phyloP scores from a whole-genome alignment of 2,888 invertebrate genomes.

The Tetragonisca angustula region DNA sequence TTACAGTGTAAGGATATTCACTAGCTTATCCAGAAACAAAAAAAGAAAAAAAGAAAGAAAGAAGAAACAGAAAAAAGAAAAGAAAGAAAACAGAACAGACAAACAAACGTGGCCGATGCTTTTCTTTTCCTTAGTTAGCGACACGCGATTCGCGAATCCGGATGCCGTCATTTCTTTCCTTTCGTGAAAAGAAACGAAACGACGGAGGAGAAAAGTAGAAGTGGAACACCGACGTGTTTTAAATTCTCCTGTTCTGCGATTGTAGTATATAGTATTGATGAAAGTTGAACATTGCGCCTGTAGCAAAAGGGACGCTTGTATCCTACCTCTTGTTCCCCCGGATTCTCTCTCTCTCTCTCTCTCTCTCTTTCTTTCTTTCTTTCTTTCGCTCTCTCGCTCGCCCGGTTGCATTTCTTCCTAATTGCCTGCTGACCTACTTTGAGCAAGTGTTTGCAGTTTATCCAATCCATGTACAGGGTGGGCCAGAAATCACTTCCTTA shows the following conservation, averaged over 20 bases:
- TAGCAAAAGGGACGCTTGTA: neutral
- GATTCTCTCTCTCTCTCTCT: constrained; percentile 10
- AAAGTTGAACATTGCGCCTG: neutral
- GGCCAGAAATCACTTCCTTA: too few species aligned
- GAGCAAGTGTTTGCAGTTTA: neutral
- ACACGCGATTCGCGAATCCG: neutral
- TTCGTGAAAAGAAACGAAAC: neutral
- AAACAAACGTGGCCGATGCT: neutral
- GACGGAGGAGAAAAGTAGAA: neutral
- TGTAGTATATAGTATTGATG: too few species aligned
- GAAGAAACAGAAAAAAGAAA: too few species aligned
- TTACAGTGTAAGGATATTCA: constrained; percentile 85
- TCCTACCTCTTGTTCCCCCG: constrained; percentile 15
- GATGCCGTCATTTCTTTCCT: neutral
- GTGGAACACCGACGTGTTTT: neutral
- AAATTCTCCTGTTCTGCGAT: neutral
- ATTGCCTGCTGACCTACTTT: neutral
- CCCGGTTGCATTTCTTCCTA: neutral
- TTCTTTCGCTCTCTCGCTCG: neutral
- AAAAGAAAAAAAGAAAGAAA: too few species aligned
- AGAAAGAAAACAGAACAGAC: too few species aligned
- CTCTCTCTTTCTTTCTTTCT: neutral
- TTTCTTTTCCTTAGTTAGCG: constrained; percentile 11
- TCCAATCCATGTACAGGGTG: neutral
- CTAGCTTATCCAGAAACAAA: constrained; percentile 74